Conservation (phyloP, 2,113 vertebrate species). For the Poeciliopsis turrubarensis region DNA sequence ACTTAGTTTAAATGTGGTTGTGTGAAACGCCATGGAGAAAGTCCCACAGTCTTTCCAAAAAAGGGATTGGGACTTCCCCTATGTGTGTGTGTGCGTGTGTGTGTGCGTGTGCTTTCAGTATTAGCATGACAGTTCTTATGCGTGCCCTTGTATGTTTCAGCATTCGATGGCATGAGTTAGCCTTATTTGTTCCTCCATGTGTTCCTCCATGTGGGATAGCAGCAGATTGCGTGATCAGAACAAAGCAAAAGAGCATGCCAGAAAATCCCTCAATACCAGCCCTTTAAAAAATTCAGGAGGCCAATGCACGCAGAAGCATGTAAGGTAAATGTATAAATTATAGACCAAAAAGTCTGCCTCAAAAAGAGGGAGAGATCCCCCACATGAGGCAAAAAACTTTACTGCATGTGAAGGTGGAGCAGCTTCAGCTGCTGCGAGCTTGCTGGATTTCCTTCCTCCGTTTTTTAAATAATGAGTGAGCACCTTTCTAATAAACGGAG, state of each 20-base stretch:
- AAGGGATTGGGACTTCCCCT: constrained; percentile 16
- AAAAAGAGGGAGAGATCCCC: constrained; percentile 78
- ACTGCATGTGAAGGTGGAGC: constrained; percentile 64
- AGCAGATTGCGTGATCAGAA: constrained; percentile 86
- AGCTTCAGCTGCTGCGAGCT: constrained; percentile 50
- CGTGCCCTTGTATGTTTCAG: constrained; percentile 24
- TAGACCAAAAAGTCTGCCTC: constrained; percentile 75
- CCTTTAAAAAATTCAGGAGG: constrained; percentile 92
- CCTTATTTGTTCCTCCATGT: constrained; percentile 40
- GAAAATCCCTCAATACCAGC: constrained; percentile 88
- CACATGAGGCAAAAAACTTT: constrained; percentile 78
- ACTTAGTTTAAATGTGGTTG: constrained; percentile 34
- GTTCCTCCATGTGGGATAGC: constrained; percentile 74
- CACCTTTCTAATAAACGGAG: constrained; percentile 57
- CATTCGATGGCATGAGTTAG: constrained; percentile 41
- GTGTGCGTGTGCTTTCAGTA: constrained; percentile 1
- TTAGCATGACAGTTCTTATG: constrained; percentile 23
- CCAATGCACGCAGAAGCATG: constrained; percentile 83
- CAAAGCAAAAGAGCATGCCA: constrained; percentile 84
- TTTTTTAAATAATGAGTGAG: constrained; percentile 55
- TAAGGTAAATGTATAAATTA: constrained; percentile 83
- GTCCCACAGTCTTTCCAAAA: constrained; percentile 16
- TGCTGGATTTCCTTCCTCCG: constrained; percentile 15
- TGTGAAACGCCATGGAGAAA: constrained; percentile 43
- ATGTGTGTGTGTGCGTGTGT: not conserved